phyloP scores from a whole-genome alignment of 2,797 vertebrate genomes.

The Hirundo rustica region DNA sequence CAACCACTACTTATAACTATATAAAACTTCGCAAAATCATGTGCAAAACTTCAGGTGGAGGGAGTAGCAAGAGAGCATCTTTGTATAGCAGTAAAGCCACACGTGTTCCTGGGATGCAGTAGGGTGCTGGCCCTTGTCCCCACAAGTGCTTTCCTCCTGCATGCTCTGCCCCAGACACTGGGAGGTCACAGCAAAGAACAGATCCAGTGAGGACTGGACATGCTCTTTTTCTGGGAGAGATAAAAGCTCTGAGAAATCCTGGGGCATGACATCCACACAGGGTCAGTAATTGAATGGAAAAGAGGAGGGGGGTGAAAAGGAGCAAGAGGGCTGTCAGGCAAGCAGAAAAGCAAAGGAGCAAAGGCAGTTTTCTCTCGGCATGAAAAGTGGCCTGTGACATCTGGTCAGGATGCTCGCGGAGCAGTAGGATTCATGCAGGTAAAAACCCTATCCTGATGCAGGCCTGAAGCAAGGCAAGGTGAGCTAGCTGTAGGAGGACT shows the following conservation, averaged over 20 bases:
- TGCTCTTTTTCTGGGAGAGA: background rate
- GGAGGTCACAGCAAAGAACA: background rate
- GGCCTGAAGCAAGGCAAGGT: slow-evolving; percentile 32
- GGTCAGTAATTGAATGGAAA: slow-evolving; percentile 2
- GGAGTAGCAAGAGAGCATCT: background rate
- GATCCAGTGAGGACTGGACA: background rate
- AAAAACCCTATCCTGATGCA: background rate
- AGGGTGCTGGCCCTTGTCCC: background rate
- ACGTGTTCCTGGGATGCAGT: fast-evolving
- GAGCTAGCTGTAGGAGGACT: slow-evolving; percentile 9
- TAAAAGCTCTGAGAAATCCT: background rate
- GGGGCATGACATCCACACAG: background rate
- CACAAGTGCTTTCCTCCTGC: background rate
- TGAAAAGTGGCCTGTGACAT: background rate
- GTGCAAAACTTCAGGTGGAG: background rate
- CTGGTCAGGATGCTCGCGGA: background rate
- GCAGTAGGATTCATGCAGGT: background rate
- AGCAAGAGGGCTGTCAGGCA: background rate
- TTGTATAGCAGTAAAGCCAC: background rate
- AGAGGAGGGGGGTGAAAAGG: background rate
- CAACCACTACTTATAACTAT: background rate
- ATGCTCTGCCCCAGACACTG: background rate
- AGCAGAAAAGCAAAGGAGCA: background rate
- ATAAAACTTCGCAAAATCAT: background rate
- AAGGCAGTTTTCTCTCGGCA: background rate